phyloP scores from a whole-genome alignment of 37 sponge, comb jelly and placozoan genomes.

The Aplysina aerophoba region DNA sequence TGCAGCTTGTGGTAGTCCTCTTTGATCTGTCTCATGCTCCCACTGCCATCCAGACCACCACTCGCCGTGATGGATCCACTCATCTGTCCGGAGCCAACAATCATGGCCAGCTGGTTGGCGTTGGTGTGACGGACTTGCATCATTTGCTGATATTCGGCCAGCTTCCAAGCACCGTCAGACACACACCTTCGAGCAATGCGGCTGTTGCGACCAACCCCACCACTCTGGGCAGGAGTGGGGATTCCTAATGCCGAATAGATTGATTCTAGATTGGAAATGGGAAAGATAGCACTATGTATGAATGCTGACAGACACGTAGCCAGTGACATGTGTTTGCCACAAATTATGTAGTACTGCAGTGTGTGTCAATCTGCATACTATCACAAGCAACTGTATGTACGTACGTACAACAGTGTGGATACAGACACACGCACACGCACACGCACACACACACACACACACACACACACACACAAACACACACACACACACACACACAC shows the following conservation, averaged over 20 bases:
- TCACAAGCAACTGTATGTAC: no score
- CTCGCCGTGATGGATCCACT: background rate
- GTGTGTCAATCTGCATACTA: no score
- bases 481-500: constrained; percentile 4
- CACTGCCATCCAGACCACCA: background rate
- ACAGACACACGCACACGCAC: constrained; percentile 3
- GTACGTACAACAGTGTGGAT: no score
- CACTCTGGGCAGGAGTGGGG: no score
- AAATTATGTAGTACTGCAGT: no score
- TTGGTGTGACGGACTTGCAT: background rate
- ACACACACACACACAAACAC: background rate
- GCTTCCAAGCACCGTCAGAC: background rate
- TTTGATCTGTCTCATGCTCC: constrained; percentile 6
- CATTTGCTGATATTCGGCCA: background rate
- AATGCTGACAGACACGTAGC: no score
- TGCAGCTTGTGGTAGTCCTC: background rate
- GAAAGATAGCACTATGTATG: no score
- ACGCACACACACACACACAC: background rate
- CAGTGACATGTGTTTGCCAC: no score
- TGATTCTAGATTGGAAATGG: no score
- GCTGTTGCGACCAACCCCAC: no score
- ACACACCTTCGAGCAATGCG: background rate
- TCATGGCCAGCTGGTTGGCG: background rate
- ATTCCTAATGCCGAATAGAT: no score
- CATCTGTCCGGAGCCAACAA: constrained; percentile 7